Base-by-base conservation (phyloP, 2,888 invertebrate genomes). In the Lithophane semibrunnea region DNA sequence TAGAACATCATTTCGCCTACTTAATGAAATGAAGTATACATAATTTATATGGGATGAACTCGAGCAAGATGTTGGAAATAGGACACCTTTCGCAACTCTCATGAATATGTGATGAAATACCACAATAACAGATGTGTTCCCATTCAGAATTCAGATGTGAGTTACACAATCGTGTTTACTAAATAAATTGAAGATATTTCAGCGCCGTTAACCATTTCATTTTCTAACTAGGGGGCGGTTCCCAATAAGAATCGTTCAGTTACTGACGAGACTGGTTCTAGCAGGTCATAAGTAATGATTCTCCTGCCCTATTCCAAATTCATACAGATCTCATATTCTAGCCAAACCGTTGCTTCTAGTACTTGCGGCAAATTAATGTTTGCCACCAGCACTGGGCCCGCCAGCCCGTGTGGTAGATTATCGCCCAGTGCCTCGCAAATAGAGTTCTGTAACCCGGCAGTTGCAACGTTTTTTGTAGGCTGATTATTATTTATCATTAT, bases 21-120 rank as follows among this genome's bases (percentile, higher is more conserved):
- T 56, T 24, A 5, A 37, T 5, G 2, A 37, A 37, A 37, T 37
- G 10, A 21, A 3, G 54, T 21, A n/a, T 21, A 56, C n/a, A 12
- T n/a, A 58, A 24, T 58, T 24, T 13, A 4, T 58, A 16, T 29
- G 16, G 24, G 58, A 29, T 29, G 58, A 58, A 13, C 24, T 58
- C 58, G 13, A 13, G 58, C 7, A 13, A 24, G 7, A 58, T 24
- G 29, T 16, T 1, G 3, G 8, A 16, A 60, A 60, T 16, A 29
- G 60, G 16, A 29, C 44, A 73, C 0, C 5, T 74, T 75, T 80
- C 73, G 29, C 13, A 37, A 81, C 44, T 37, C 9, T 7, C 18
- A 21, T 65, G 21, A 75, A 16, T 64, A 73, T 8, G 12, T 81
- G 75, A 81, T 4, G 56, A 64, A 56, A 80, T 1, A 7, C 29